Base-by-base conservation (phyloP, 2,113 vertebrate genomes). In the Puntigrus tetrazona region DNA sequence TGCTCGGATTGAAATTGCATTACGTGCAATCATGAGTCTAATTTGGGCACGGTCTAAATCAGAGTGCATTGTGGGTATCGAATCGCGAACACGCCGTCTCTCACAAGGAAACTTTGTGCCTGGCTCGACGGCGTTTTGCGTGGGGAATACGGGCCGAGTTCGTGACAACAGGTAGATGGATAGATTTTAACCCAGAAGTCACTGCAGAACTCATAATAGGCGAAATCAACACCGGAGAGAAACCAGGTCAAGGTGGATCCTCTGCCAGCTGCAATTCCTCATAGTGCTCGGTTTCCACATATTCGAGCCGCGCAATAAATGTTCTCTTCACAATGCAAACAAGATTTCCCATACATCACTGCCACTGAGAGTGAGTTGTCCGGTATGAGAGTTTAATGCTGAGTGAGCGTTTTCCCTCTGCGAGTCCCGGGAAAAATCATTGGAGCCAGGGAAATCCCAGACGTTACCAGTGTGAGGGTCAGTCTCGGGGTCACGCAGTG, bases 361-460 rank as follows among this genome's bases (percentile, higher is more conserved):
- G 79, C 75, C 63, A 76, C 41, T 75, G 27, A 69, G 38, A 72
- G 50, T 31, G 63, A 72, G 74, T 34, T 57, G 72, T 76, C 78
- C n/a, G 25, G 14, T 43, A 22, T 47, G 73, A 82, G 76, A 20
- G 13, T 20, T 83, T 70, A 14, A 36, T 41, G 75, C 77, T 86
- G 85, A 82, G 79, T 78, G 29, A 41, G 81, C n/a, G 2, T 72
- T 73, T 82, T 82, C 65, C 36, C 47, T 77, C 38, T 82, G 36
- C 0, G 18, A 63, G 70, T 18, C 50, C 27, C 36, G 50, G 72
- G 81, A 88, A 85, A n/a, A 88, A 88, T 31, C n/a, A 90, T 88
- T 88, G 85, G 74, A 88, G 88, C 84, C 86, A 86, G 75, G 84
- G 65, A 86, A 88, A 86, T 87, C 89, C 90, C 83, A 13, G 70